Evolutionary conservation across 1,140 invertebrate species (phyloP), one percentile per base, ranked within the genome.

Genomic region (Pissodes strobi): DNA sequence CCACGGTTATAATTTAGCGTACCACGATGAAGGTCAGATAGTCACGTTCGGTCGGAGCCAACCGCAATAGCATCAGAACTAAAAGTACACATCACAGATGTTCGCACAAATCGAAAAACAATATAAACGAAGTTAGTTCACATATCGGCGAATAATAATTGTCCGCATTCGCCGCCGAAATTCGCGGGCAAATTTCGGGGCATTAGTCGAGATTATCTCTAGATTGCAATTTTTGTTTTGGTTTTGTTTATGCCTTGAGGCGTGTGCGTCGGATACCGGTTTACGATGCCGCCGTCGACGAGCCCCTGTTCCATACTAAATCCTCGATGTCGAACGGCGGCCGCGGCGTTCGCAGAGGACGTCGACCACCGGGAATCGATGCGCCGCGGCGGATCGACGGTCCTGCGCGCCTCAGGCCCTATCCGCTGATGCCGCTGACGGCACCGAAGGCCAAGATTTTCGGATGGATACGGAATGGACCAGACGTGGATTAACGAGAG

Each of bases 321-420:
- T 64, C 53, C 62, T 43, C 9, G 45, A 49, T 30, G 62, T 64
- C 53, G 62, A 57, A 55, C 23, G 19, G 46, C 19, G 15, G 61
- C 27, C n/a, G n/a, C n/a, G 37, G 61, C 51, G 64, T 52, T 68
- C 39, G 65, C 38, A 39, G 68, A 66, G 64, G 66, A 67, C 59
- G 64, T 23, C 60, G 69, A 64, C 69, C 69, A 68, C 63, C 52
- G 56, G 63, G 72, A 68, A 71, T 73, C 72, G 69, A 73, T 73
- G 72, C 67, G 71, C 69, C 52, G 51, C 49, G 65, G 41, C 30
- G 51, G 48, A 34, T 61, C 30, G 38, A 27, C 52, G 53, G 56
- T 72, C 71, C 72, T 74, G 72, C 72, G 72, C 72, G n/a, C 67
- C 59, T 15, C 66, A 69, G 55, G 57, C 48, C 41, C 53, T 63